Conservation (phyloP, 37 sponge, comb jelly and placozoan genomes). For the Chondrosia reniformis region DNA sequence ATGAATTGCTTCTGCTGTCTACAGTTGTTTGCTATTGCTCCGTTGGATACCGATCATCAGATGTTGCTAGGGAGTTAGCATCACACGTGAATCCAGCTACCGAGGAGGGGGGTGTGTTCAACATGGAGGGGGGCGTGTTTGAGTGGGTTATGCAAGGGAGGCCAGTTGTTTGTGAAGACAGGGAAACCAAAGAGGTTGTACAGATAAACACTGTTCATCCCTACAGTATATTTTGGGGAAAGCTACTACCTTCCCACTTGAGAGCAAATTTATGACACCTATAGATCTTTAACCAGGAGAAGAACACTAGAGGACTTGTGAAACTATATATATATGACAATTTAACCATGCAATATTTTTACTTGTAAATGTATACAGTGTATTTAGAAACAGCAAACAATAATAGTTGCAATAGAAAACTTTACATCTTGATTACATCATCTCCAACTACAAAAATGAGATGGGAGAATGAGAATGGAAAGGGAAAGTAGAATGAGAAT, state of each 20-base stretch:
- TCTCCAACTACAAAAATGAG: constrained; percentile 48
- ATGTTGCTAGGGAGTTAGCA: constrained; percentile 41
- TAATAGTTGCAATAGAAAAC: too few species aligned
- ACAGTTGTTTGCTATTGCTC: constrained; percentile 87
- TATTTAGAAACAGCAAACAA: too few species aligned
- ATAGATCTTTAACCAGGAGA: too few species aligned
- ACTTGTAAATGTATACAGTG: too few species aligned
- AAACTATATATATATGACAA: too few species aligned
- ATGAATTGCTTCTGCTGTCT: neutral
- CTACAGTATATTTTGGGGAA: constrained; percentile 76
- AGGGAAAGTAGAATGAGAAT: neutral
- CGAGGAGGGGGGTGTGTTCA: constrained; percentile 33
- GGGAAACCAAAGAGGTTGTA: constrained; percentile 5
- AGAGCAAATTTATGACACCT: too few species aligned
- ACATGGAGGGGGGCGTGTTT: constrained; percentile 83
- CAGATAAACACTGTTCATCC: constrained; percentile 51
- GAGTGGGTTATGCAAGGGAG: constrained; percentile 74
- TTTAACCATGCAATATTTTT: too few species aligned
- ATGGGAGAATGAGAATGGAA: neutral
- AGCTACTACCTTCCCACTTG: constrained; percentile 36
- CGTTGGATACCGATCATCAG: constrained; percentile 79
- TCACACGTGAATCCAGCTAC: neutral
- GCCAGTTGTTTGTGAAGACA: constrained; percentile 39
- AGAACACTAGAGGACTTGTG: too few species aligned
- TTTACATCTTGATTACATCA: constrained; percentile 47